Evolutionary conservation across 2,888 invertebrate species (phyloP).

Genomic region (Aleiodes leptofemur): DNA sequence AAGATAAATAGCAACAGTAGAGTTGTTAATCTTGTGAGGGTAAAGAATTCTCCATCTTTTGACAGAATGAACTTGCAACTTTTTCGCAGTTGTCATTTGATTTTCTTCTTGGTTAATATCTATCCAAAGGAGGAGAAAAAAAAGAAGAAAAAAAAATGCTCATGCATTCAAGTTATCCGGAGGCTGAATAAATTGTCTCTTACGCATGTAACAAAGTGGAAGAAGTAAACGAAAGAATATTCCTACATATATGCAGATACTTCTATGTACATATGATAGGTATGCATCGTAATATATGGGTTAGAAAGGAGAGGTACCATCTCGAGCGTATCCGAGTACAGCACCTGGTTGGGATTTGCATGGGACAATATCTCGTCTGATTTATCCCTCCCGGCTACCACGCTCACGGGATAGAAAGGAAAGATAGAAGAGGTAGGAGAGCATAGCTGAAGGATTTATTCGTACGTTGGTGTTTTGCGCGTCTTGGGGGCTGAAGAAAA

Average conservation of each 20-base stretch:
- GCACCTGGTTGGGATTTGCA: constrained; percentile 66
- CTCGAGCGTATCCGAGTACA: constrained; percentile 49
- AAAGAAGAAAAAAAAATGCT: too few relatives aligned
- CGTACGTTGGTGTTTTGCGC: constrained; percentile 56
- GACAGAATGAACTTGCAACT: too few relatives aligned
- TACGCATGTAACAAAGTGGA: constrained; percentile 11
- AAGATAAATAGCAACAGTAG: constrained; percentile 1
- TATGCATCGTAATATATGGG: constrained; percentile 18
- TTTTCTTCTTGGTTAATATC: too few relatives aligned
- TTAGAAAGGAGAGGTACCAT: constrained; percentile 5
- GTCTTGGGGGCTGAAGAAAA: constrained; percentile 44
- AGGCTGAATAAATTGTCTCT: not conserved
- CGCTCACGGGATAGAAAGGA: constrained; percentile 50
- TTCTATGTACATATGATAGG: constrained; percentile 34
- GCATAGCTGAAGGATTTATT: constrained; percentile 65
- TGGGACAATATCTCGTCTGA: constrained; percentile 70
- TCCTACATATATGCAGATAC: not conserved
- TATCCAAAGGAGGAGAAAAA: too few relatives aligned
- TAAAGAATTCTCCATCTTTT: not conserved
- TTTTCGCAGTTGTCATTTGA: too few relatives aligned
- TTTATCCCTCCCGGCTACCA: constrained; percentile 61
- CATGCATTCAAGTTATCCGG: too few relatives aligned
- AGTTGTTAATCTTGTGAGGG: not conserved
- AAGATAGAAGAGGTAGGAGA: constrained; percentile 50
- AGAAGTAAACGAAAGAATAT: constrained; percentile 14